Evolutionary conservation across 2,113 vertebrate species (phyloP).

Genomic region (Rhinopithecus roxellana): DNA sequence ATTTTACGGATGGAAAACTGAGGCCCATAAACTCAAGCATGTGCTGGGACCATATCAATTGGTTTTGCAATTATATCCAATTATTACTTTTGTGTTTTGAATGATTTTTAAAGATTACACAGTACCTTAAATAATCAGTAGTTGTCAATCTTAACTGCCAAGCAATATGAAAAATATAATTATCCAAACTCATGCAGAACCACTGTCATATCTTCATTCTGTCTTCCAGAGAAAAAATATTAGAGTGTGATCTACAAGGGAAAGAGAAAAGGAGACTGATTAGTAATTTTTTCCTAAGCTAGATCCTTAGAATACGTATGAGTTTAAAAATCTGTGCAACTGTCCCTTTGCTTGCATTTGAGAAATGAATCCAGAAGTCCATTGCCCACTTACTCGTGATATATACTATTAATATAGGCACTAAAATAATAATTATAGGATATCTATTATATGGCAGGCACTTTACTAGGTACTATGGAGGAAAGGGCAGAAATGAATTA

Average conservation of each 20-base stretch:
- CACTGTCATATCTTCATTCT: constrained; percentile 55
- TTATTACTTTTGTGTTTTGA: constrained; percentile 62
- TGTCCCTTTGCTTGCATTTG: constrained; percentile 46
- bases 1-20: constrained; percentile 46
- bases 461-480: not conserved
- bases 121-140: constrained; percentile 57
- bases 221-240: not conserved
- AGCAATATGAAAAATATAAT: constrained; percentile 70
- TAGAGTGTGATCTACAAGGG: not conserved
- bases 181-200: constrained; percentile 50
- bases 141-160: constrained; percentile 65
- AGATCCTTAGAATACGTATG: constrained; percentile 64
- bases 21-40: constrained; percentile 32
- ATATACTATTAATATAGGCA: not conserved
- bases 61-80: constrained; percentile 57
- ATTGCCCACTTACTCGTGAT: not conserved
- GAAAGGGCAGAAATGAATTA: not conserved
- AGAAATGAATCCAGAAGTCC: constrained; percentile 57
- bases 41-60: not conserved
- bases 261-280: constrained; percentile 56
- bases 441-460: not conserved
- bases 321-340: constrained; percentile 51
- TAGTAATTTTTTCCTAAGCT: constrained; percentile 52
- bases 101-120: constrained; percentile 64
- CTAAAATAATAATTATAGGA: not conserved